Percentiles rank a stretch among this genome's conserved stretches.
Evolutionary conservation across 37 sponge, comb jelly and placozoan genomes (phyloP).

Genomic region (Trichoplax adhaerens): DNA sequence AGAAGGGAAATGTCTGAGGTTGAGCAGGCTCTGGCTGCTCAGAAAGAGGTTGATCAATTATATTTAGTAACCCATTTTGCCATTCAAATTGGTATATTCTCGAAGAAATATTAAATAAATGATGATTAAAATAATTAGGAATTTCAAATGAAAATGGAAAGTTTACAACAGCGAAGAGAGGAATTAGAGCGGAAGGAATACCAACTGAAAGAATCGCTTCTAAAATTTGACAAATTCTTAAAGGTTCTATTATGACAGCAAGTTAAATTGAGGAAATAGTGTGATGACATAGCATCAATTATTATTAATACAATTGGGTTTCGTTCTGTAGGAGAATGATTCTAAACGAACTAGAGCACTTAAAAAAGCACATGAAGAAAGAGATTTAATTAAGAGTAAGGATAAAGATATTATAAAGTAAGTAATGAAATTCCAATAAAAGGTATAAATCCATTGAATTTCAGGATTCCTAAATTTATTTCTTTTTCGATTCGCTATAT

Average conservation of each 20-base stretch:
- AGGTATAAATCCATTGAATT: too few species aligned
- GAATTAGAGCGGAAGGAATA: constrained; percentile 86
- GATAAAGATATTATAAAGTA: constrained; percentile 63
- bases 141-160: constrained; percentile 96
- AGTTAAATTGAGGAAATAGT: background rate
- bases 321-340: constrained; percentile 58
- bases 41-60: constrained; percentile 52
- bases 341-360: constrained; percentile 77
- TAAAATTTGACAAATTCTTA: constrained; percentile 93
- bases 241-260: constrained; percentile 23
- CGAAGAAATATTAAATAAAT: too few species aligned
- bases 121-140: constrained; percentile 27
- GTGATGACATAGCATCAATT: background rate
- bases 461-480: too few species aligned
- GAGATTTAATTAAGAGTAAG: constrained; percentile 53
- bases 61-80: background rate
- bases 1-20: constrained; percentile 89
- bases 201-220: constrained; percentile 69
- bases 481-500: too few species aligned
- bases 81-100: too few species aligned
- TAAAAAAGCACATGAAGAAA: constrained; percentile 74
- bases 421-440: too few species aligned
- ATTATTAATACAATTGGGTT: background rate
- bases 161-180: constrained; percentile 85
- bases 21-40: constrained; percentile 49